phyloP scores from a whole-genome alignment of 2,888 invertebrate species.

The Bhutanitis thaidina region DNA sequence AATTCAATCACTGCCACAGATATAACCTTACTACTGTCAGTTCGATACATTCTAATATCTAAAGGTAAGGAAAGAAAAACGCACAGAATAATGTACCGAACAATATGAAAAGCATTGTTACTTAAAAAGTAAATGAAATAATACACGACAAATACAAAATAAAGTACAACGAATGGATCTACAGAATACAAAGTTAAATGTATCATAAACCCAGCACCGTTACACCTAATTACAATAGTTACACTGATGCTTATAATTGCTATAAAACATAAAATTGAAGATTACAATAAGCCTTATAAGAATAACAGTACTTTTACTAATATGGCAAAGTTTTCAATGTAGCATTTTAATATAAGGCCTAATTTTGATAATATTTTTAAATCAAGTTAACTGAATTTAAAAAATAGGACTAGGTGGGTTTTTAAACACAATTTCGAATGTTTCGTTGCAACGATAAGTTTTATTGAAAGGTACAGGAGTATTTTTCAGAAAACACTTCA shows the following conservation, averaged over 20 bases:
- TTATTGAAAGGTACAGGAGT: slow-evolving; percentile 8
- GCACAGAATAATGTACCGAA: slow-evolving; percentile 62
- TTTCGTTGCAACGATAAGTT: slow-evolving; percentile 14
- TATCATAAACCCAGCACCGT: slow-evolving; percentile 76
- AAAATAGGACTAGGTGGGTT: slow-evolving; percentile 77
- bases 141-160: slow-evolving; percentile 67
- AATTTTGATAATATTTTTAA: slow-evolving; percentile 54
- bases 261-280: slow-evolving; percentile 58
- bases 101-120: slow-evolving; percentile 62
- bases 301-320: slow-evolving; percentile 75
- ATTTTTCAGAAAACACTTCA: slow-evolving; percentile 5
- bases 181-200: slow-evolving; percentile 68
- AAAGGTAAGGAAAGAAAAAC: slow-evolving; percentile 30
- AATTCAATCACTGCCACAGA: slow-evolving; percentile 32
- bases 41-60: slow-evolving; percentile 29
- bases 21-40: slow-evolving; percentile 29
- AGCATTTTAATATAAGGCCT: slow-evolving; percentile 65
- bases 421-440: slow-evolving; percentile 34
- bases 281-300: slow-evolving; percentile 71
- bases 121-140: slow-evolving; percentile 58
- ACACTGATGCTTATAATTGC: slow-evolving; percentile 64
- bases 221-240: slow-evolving; percentile 73
- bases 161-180: slow-evolving; percentile 67
- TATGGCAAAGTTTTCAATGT: slow-evolving; percentile 81
- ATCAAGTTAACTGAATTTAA: slow-evolving; percentile 60